Evolutionary conservation across 2,113 vertebrate species (phyloP), one percentile per base, ranked within the genome.

Genomic region (Perccottus glenii): DNA sequence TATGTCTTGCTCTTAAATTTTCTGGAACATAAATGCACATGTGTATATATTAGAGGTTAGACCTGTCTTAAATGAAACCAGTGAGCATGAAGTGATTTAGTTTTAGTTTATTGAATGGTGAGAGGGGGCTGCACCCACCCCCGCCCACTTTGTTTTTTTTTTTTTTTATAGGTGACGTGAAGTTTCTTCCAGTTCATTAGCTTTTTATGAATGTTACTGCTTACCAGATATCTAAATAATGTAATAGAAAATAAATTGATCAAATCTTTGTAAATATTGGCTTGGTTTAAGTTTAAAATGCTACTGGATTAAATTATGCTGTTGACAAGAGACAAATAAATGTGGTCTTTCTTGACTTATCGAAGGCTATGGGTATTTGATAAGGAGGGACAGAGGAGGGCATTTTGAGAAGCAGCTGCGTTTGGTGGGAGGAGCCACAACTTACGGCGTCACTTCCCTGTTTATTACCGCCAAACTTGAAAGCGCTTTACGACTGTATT

Each of bases 271-370:
- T 89, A 88, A 60, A 89, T 88, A 89, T 61, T 75, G 68, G 84
- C 85, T 87, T 70, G 67, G 70, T 84, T 59, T 42, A 69, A 83
- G 75, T 78, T 88, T 88, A 85, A 63, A 78, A 78, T 78, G 86
- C 86, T 89, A 90, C 87, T 89, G 86, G 88, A 87, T 78, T 84
- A 66, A 87, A 84, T 90, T 77, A 78, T 89, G 84, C 84, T 88
- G 85, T 92, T 87, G 83, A 83, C 80, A 74, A 88, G 83, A 75
- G 83, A 75, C 81, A 82, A 92, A 92, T 91, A 92, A 92, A 92
- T 73, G 60, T 85, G 75, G 72, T 27, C 19, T 27, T n/a, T 83
- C 77, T 87, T 83, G 77, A 87, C 75, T 75, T 71, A 79, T 81
- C 79, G 64, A 62, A n/a, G 9, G 10, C 16, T 43, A 50, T 44